Base-by-base conservation (phyloP, 2,797 vertebrate species). In the Salmo trutta region DNA sequence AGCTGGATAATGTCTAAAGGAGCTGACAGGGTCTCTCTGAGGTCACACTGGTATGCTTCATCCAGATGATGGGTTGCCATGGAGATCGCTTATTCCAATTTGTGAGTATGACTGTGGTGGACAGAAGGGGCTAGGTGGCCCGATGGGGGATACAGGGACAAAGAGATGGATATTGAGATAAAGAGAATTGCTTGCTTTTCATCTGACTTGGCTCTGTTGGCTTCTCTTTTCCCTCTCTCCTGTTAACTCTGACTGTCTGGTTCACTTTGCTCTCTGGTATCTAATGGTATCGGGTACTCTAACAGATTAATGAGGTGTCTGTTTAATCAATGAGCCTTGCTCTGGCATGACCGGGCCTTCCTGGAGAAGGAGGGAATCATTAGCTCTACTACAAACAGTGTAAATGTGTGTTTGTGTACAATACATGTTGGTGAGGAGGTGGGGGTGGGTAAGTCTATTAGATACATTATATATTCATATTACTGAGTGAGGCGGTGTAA, bases 31-130 rank as follows among this genome's bases (percentile, higher is more conserved):
- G 81, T 54, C 81, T 84, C 79, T 74, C 72, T 79, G 88, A 83
- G 90, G 90, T 91, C 92, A 89, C 41, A 47, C 79, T 86, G 84
- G 79, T 64, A 64, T 81, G 79, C 77, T 29, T 81, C 80, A 83
- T 84, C 82, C 82, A 75, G 87, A 85, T 81, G 83, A 83, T 67
- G 51, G 73, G 88, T 90, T 90, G 75, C 87, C 90, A 90, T 90
- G 88, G 90, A 85, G 84, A 90, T 87, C 53, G 64, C 80, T 85
- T 77, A 71, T 79, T 84, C 71, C 72, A 47, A 54, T 73, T 74
- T 53, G 71, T 10, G 74, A 80, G 76, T 21, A 27, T 68, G 17
- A 21, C 68, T 71, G 41, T 47, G 36, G 36, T 24, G 36, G 8
- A 21, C 69, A 24, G 69, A 51, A 47, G 41, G 69, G 19, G 12